A percentile compares a stretch with the other conserved stretches of the same genome.
phyloP scores from a whole-genome alignment of 1,140 invertebrate species.

The Paraescarpia echinospica region DNA sequence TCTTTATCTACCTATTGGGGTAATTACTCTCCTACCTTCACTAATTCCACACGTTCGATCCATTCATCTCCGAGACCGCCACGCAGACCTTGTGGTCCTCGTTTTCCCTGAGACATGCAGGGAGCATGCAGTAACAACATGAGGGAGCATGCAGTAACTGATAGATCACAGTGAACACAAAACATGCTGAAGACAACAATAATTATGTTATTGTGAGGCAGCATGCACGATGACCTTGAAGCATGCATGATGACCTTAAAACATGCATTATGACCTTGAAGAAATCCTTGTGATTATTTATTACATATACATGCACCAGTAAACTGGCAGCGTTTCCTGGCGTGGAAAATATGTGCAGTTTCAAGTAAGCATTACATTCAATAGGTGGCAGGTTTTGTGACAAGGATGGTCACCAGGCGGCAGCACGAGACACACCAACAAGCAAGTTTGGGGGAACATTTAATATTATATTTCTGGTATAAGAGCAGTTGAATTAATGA shows the following conservation, averaged over 20 bases:
- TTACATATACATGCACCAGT: not conserved
- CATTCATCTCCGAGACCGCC: conserved; percentile 25
- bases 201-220: not conserved
- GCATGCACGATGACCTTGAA: not conserved
- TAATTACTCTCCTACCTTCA: conserved; percentile 20
- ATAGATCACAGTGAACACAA: not conserved
- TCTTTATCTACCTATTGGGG: not conserved
- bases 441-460: too few species aligned
- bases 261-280: not conserved
- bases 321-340: not conserved
- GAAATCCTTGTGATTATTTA: not conserved
- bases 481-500: too few species aligned
- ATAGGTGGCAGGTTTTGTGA: too few species aligned
- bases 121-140: not conserved
- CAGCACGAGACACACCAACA: not conserved
- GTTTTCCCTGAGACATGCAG: conserved; percentile 18
- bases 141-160: not conserved
- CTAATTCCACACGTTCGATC: conserved; percentile 13
- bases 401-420: not conserved
- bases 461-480: too few species aligned
- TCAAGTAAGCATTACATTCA: too few species aligned
- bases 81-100: conserved; percentile 23
- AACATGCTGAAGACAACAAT: not conserved
- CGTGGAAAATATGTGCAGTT: not conserved
- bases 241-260: too few species aligned